Base-by-base conservation (phyloP, 2,113 vertebrate genomes). In the Poecilia latipinna region DNA sequence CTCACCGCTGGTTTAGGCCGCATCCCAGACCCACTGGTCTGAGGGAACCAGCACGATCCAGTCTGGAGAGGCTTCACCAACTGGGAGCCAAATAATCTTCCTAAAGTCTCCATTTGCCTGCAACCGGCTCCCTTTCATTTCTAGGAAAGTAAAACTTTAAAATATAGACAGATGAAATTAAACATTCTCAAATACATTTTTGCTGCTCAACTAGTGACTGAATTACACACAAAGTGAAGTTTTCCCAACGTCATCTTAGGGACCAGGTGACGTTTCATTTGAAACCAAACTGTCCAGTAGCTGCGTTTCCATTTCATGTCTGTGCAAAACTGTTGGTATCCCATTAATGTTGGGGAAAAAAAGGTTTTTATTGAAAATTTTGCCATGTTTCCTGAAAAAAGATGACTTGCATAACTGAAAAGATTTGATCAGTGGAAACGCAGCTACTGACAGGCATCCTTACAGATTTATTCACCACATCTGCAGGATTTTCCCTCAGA, bases 1-100 rank as follows among this genome's bases (percentile, higher is more conserved):
- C 12, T 93, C 92, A 3, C 90, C 90, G n/a, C 61, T 93, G 77
- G 92, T 93, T 70, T 93, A 73, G 77, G 81, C 26, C 28, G 10
- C 12, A 2, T 0, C 12, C 13, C 5, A 5, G 12, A 8, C 24
- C 42, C 51, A 69, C 68, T 62, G 68, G 10, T 66, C 31, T 4
- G 62, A 42, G 37, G 31, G 28, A 24, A 26, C 35, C 54, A 72
- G 42, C n/a, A 4, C 4, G 10, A 10, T 24, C 48, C 13, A 28
- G 33, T 32, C n/a, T 37, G 11, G 79, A 17, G 33, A 1, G 48
- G 4, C 29, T 29, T 29, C 15, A 12, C 48, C 32, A 0, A 48
- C 37, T 44, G 12, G 32, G 72, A 71, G 31, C 24, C n/a, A 51
- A 42, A 37, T 8, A 8, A 8, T 51, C 48, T 17, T 44, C 42